These are phyloP conservation scores for Leptinotarsa haldemani DNA, from an alignment of 2,888 invertebrate species.

Conservation along the genomic window DNA sequence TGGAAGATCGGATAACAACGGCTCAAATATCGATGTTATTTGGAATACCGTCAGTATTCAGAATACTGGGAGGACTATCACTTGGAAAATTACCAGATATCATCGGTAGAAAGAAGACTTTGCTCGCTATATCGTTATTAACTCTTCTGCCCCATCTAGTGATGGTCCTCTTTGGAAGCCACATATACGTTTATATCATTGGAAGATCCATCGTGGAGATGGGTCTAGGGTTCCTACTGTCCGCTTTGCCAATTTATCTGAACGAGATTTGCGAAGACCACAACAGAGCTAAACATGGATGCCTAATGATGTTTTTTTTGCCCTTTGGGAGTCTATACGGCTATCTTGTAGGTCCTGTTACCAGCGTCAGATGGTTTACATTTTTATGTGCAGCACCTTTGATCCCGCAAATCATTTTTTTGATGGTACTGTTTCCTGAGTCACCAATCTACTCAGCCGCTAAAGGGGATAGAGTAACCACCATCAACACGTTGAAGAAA, in stretches of 20 bases:
- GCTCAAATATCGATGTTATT: neutral
- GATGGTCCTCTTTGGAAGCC: conserved; percentile 30
- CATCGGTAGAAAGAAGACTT: conserved; percentile 64
- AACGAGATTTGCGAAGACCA: conserved; percentile 61
- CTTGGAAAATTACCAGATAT: conserved; percentile 32
- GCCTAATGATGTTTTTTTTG: conserved; percentile 60
- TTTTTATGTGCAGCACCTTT: conserved; percentile 34
- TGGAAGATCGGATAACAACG: conserved; percentile 52
- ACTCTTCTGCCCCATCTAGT: conserved; percentile 67
- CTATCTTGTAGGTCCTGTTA: conserved; percentile 34
- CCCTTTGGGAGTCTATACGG: conserved; percentile 35
- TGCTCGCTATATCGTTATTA: conserved; percentile 73
- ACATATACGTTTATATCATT: conserved; percentile 60
- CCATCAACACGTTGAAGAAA: neutral
- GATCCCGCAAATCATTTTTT: conserved; percentile 29
- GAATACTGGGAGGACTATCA: conserved; percentile 35
- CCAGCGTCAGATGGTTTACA: conserved; percentile 24
- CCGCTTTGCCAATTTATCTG: conserved; percentile 82
- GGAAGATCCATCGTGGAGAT: conserved; percentile 56
- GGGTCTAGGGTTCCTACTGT: neutral
- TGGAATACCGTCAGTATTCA: conserved; percentile 27
- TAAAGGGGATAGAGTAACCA: neutral
- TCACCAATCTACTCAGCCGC: conserved; percentile 40
- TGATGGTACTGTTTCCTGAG: conserved; percentile 34
- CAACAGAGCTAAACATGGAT: conserved; percentile 75